Evolutionary conservation across 2,113 vertebrate species (phyloP), one percentile per base, ranked within the genome.

Genomic region (Menidia beryllina): DNA sequence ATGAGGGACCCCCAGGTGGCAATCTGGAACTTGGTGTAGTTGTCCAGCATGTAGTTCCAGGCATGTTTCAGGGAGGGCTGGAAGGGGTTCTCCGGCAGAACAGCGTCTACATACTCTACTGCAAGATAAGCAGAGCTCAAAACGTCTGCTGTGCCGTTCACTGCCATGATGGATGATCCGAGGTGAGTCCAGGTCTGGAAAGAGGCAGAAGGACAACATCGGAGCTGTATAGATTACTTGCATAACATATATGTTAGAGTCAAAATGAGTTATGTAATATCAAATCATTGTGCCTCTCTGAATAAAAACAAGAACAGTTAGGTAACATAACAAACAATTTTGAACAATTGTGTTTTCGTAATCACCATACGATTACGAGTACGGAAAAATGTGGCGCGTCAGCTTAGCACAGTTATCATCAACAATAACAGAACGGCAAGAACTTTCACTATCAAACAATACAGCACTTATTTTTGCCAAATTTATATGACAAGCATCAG

Each of bases 11-110:
- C 98, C 97, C 97, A 99, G 0, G 96, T 98, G 24, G 98, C 98
- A 9, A 99, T 97, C 93, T 99, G 97, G 77, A 98, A 98, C 88
- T 97, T 98, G 30, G 96, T 98, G 65, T 98, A 99, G 86, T 95
- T 98, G 80, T 96, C 91, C 84, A 98, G 71, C 96, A 99, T 97
- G 83, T 95, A 96, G 79, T 80, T 92, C 98, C 98, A 99, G 23
- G 93, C 96, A 19, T 94, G 92, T 80, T 95, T 96, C 78, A 98
- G 84, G 0, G 96, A 94, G 7, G 95, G 93, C 75, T 98, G 97
- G 41, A 99, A 76, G 1, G 97, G 98, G 83, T 99, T 99, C 58
- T 90, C 90, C 0, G 97, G 98, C 65, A 99, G 70, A 34, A 94
- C 87, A 0, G 95, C 96, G 59, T 99, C 97, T 24, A 98, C 87